Evolutionary conservation across 2,888 invertebrate species (phyloP).

Genomic region (Biston stratarius): DNA sequence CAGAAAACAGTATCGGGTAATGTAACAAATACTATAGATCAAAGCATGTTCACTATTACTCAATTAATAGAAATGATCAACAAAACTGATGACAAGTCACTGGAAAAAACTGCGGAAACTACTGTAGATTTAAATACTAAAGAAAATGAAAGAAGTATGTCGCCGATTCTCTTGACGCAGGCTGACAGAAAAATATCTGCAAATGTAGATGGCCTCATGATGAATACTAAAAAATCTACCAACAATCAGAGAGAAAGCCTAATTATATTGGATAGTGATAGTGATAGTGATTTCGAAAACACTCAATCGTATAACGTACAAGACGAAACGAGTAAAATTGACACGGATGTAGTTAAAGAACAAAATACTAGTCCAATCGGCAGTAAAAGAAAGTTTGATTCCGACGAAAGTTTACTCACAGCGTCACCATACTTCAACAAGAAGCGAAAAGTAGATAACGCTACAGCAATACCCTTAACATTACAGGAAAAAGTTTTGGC

Average conservation of each 20-base stretch:
- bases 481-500: constrained; percentile 72
- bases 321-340: constrained; percentile 41
- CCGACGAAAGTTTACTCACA: constrained; percentile 53
- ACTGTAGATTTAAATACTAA: constrained; percentile 1
- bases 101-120: constrained; percentile 26
- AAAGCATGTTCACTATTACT: constrained; percentile 79
- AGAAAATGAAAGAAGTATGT: constrained; percentile 61
- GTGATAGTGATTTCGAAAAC: constrained; percentile 71
- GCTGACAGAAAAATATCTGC: constrained; percentile 59
- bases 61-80: constrained; percentile 80
- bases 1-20: constrained; percentile 43
- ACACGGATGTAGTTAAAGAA: constrained; percentile 18
- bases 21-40: constrained; percentile 57
- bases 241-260: constrained; percentile 57
- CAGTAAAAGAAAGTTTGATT: constrained; percentile 58
- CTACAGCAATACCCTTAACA: constrained; percentile 52
- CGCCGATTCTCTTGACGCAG: constrained; percentile 76
- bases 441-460: constrained; percentile 62
- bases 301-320: constrained; percentile 60
- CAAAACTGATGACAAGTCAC: constrained; percentile 55
- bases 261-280: constrained; percentile 75
- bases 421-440: constrained; percentile 77
- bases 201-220: constrained; percentile 38
- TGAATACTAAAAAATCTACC: constrained; percentile 18
- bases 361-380: constrained; percentile 25